Evolutionary conservation across 2,888 invertebrate species (phyloP).

Genomic region (Elmis aenea): DNA sequence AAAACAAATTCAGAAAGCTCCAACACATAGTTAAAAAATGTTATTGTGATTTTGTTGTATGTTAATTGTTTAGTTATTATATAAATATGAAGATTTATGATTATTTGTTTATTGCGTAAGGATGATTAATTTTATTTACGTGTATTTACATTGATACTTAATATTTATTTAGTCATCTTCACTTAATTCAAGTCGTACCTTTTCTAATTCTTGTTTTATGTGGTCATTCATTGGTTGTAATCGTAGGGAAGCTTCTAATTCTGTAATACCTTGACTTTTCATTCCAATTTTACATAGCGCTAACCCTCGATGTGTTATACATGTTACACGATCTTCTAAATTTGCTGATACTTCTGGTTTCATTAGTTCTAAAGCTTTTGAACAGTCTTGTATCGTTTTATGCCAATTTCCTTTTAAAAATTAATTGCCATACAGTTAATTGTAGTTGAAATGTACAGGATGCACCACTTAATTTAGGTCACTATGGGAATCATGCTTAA

Average conservation of each 20-base stretch:
- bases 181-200: constrained; percentile 8
- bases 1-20: no score
- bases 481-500: no score
- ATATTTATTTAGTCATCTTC: constrained; percentile 1
- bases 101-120: no score
- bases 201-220: constrained; percentile 54
- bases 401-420: constrained; percentile 72
- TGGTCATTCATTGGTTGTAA: constrained; percentile 60
- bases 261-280: constrained; percentile 64
- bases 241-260: constrained; percentile 69
- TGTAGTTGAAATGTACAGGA: no score
- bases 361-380: constrained; percentile 68
- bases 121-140: no score
- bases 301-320: constrained; percentile 69
- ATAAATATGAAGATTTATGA: no score
- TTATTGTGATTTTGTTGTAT: no score
- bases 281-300: constrained; percentile 67
- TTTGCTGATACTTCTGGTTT: constrained; percentile 69
- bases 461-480: no score
- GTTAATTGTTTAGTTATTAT: no score
- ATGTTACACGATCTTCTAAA: constrained; percentile 63
- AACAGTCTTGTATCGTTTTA: constrained; percentile 53
- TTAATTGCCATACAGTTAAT: no score
- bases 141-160: not conserved
- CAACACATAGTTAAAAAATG: no score